Evolutionary conservation across 92 coral and sea anemone genomes (phyloP).

Genomic region (Porites cylindrica): DNA sequence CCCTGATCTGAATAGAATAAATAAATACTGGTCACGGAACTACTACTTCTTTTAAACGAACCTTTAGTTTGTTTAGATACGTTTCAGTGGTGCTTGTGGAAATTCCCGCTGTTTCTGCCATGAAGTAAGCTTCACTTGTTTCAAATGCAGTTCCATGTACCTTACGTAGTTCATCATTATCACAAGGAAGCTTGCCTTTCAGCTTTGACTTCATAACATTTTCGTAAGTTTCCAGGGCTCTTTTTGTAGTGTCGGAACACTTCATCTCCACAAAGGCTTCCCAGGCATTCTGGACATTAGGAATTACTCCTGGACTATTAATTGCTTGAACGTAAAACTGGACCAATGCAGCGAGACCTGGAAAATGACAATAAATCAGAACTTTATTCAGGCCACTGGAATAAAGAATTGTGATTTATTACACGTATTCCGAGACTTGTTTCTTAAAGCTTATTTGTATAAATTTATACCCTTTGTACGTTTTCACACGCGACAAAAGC

Average conservation of each 20-base stretch:
- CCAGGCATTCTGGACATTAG: constrained; percentile 81
- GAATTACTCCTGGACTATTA: constrained; percentile 78
- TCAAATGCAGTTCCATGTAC: constrained; percentile 49
- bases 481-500: too few species aligned
- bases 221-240: constrained; percentile 45
- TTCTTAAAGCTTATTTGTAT: too few species aligned
- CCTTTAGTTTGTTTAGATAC: constrained; percentile 59
- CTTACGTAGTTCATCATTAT: constrained; percentile 40
- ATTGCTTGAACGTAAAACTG: constrained; percentile 73
- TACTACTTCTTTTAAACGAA: neutral
- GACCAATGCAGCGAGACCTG: constrained; percentile 74
- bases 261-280: constrained; percentile 62
- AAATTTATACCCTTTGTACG: too few species aligned
- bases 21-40: too few species aligned
- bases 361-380: neutral
- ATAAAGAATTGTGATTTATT: too few species aligned
- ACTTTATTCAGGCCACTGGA: too few species aligned
- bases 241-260: constrained; percentile 40
- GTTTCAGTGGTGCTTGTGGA: constrained; percentile 50
- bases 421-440: too few species aligned
- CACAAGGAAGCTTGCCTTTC: constrained; percentile 48
- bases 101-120: constrained; percentile 53
- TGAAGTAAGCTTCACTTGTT: constrained; percentile 36
- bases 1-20: too few species aligned
- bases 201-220: constrained; percentile 41